These are phyloP conservation scores for Diacarnus erythraeanus DNA, from an alignment of 37 sponge, comb jelly and placozoan species.

Conservation along the genomic window DNA sequence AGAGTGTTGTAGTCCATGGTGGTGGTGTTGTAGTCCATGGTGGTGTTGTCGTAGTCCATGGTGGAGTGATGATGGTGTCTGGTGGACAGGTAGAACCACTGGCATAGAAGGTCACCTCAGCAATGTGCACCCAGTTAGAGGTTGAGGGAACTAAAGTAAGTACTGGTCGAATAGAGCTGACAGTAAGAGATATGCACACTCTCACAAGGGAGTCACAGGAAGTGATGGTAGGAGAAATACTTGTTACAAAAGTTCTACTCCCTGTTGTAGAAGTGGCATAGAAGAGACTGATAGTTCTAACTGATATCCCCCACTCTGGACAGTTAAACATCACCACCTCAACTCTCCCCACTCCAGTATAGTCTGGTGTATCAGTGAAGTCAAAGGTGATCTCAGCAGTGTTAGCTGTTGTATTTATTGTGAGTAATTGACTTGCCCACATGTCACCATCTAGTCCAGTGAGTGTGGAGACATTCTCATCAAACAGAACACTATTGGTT, in stretches of 20 bases:
- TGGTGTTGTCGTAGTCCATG: background rate
- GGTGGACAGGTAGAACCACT: background rate
- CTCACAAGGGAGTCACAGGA: background rate
- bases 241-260: background rate
- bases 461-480: background rate
- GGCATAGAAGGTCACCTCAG: background rate
- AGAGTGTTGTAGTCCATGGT: background rate
- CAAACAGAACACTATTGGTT: background rate
- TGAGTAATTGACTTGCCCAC: background rate
- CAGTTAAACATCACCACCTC: background rate
- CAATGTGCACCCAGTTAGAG: background rate
- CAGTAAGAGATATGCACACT: background rate
- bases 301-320: background rate
- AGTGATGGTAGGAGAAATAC: background rate
- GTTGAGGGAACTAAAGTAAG: background rate
- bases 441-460: background rate
- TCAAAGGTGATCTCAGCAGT: background rate
- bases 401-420: background rate
- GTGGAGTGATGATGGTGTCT: background rate
- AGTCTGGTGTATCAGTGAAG: background rate
- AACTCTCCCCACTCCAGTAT: background rate
- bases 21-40: background rate
- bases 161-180: background rate
- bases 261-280: background rate
- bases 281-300: background rate